Base-by-base conservation (phyloP, 2,797 vertebrate genomes). In the Acomys russatus region DNA sequence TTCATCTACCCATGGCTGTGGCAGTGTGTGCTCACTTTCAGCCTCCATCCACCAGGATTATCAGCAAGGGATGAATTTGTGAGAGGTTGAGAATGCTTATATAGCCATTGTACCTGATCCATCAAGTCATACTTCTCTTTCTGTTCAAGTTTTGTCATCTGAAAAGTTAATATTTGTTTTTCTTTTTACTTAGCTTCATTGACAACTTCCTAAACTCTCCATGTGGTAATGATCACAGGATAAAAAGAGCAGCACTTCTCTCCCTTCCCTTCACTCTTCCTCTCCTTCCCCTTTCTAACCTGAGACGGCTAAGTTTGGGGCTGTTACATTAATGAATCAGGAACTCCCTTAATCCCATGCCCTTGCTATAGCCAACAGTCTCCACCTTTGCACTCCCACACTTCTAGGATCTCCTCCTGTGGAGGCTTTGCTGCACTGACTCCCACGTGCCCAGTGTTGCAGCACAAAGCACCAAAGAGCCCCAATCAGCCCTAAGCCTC, bases 141-240 rank as follows among this genome's bases (percentile, higher is more conserved):
- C 63, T 68, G 15, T 51, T 93, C n/a, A 97, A 82, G 33, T 38
- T 90, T 88, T 74, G 17, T 28, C 86, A 76, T 91, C 76, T 18
- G 14, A 49, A 79, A 91, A 77, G 22, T 77, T 82, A 95, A 54
- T 8, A 30, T 64, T 49, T 7, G 28, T 78, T 79, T 92, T 92
- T 49, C 38, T 35, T 74, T n/a, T 92, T 89, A 15, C 23, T 93
- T 79, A 74, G 86, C 74, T 90, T 91, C 74, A 83, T 85, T 76
- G 49, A 76, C 90, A 79, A 59, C 9, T 68, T 90, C 54, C 6
- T 0, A 11, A 93, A 93, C 17, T 94, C 84, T 66, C 61, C 54
- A 71, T 11, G 38, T 64, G 61, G 78, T 17, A 56, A 63, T 91
- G 85, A 86, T 64, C 23, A 64, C 30, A 56, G 8, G 17, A 70